Evolutionary conservation across 1,140 invertebrate species (phyloP).

Genomic region (Platorchestia sp.): DNA sequence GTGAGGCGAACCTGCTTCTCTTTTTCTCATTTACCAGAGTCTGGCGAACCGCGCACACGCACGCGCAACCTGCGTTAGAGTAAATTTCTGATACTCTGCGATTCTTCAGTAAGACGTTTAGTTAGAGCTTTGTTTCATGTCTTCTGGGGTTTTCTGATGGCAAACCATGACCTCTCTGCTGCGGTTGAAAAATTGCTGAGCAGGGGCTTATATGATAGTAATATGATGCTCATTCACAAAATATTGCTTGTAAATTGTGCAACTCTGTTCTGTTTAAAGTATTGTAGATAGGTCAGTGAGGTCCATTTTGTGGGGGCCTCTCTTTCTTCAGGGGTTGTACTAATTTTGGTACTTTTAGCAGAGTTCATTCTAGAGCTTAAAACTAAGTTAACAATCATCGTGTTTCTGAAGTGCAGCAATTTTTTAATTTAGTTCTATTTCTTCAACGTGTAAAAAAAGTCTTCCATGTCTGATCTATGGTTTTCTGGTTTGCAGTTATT

Average conservation of each 20-base stretch:
- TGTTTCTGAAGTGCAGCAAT: background rate
- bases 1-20: background rate
- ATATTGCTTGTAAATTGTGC: background rate
- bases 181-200: background rate
- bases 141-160: background rate
- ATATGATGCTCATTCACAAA: too few species aligned
- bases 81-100: background rate
- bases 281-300: background rate
- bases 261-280: background rate
- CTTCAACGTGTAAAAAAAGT: too few species aligned
- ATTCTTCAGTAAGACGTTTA: background rate
- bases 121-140: background rate
- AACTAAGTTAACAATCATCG: background rate
- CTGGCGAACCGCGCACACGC: background rate
- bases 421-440: background rate
- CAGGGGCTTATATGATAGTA: background rate
- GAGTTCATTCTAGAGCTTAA: background rate
- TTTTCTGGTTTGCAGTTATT: background rate
- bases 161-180: background rate
- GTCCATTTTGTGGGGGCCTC: background rate
- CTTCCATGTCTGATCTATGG: too few species aligned
- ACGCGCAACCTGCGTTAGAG: background rate
- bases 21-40: background rate
- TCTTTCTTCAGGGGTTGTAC: background rate
- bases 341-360: background rate